Evolutionary conservation across 2,113 vertebrate species (phyloP).

Genomic region (Scartelaos histophorus): DNA sequence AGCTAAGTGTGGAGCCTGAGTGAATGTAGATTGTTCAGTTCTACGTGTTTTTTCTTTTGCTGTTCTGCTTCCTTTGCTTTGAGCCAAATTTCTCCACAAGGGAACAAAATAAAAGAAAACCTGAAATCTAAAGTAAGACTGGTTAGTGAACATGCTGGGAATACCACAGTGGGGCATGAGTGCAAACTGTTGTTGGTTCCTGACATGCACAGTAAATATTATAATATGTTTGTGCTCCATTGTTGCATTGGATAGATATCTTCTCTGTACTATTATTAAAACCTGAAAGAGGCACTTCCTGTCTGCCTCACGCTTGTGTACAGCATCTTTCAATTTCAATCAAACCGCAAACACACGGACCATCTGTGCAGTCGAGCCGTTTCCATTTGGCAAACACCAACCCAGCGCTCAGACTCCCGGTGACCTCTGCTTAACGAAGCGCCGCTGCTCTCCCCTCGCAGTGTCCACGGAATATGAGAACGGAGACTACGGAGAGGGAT

Average conservation of each 20-base stretch:
- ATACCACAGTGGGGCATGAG: too few species aligned
- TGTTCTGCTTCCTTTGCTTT: too few species aligned
- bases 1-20: too few species aligned
- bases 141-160: too few species aligned
- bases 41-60: too few species aligned
- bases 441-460: background rate
- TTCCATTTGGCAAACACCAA: conserved; percentile 40
- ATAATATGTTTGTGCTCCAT: too few species aligned
- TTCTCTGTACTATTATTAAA: background rate
- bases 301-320: background rate
- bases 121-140: too few species aligned
- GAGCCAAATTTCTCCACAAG: too few species aligned
- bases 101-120: too few species aligned
- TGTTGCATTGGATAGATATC: background rate
- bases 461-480: background rate
- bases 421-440: conserved; percentile 30
- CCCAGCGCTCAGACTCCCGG: conserved; percentile 37
- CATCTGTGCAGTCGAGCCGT: conserved; percentile 32
- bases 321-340: background rate
- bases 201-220: too few species aligned
- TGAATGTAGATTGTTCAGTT: too few species aligned
- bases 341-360: conserved; percentile 21
- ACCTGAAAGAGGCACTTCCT: background rate
- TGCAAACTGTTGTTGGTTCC: too few species aligned
- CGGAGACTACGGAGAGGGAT: background rate